Percentiles rank a stretch among this genome's conserved stretches.
phyloP scores from a whole-genome alignment of 1,140 invertebrate genomes.

The Aphelenchoides avenae region DNA sequence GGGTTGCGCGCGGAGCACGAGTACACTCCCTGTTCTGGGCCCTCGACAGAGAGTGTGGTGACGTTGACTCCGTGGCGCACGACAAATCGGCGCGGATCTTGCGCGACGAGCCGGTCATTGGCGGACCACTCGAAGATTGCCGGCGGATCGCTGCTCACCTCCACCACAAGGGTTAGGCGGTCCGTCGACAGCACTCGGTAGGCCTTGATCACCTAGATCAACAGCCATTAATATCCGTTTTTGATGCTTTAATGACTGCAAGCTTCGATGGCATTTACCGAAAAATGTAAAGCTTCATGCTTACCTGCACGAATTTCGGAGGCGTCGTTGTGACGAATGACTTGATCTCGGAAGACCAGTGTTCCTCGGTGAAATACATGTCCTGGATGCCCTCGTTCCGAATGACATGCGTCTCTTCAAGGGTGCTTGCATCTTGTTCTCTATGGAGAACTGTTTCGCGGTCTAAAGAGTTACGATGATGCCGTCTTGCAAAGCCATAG shows the following conservation, averaged over 20 bases:
- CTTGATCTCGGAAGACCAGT: constrained; percentile 50
- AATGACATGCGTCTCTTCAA: constrained; percentile 44
- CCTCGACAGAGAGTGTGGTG: constrained; percentile 43
- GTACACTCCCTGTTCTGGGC: constrained; percentile 50
- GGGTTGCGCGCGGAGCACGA: constrained; percentile 48
- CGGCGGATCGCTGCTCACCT: constrained; percentile 46
- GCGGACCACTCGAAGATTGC: constrained; percentile 53
- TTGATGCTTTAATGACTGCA: too few relatives aligned
- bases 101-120: constrained; percentile 41
- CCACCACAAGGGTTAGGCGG: constrained; percentile 50
- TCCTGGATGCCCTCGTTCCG: constrained; percentile 40
- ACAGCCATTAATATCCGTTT: too few relatives aligned
- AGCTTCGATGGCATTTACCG: constrained; percentile 14
- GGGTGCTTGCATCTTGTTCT: constrained; percentile 23
- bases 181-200: constrained; percentile 47
- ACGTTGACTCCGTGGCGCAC: constrained; percentile 47
- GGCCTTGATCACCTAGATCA: constrained; percentile 53
- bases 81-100: constrained; percentile 37
- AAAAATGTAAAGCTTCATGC: neutral
- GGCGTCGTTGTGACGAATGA: constrained; percentile 40
- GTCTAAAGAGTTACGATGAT: constrained; percentile 26
- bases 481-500: neutral
- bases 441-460: constrained; percentile 34
- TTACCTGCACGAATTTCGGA: constrained; percentile 46
- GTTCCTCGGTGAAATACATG: constrained; percentile 47